Base-by-base conservation (phyloP, 2,113 vertebrate genomes). In the Eonycteris spelaea region DNA sequence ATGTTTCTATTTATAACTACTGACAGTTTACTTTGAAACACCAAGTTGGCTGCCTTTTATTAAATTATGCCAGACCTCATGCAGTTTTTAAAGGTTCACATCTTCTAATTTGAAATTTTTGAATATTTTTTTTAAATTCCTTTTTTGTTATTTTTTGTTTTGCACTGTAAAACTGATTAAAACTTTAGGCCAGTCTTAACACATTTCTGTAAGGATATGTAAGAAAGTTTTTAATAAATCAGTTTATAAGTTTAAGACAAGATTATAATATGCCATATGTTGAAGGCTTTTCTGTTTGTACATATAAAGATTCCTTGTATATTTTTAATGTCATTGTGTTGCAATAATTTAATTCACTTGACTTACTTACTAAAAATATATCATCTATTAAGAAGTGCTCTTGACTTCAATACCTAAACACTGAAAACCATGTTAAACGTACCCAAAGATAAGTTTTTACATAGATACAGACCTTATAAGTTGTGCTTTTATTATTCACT, bases 191-290 rank as follows among this genome's bases (percentile, higher is more conserved):
- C 8, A 3, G 71, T 95, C 80, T 90, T 91, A 92, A 94, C 77
- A 88, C 53, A 82, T 35, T 43, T 55, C 79, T 80, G 38, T 75
- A 75, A 88, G 57, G 55, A 95, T 91, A 55, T 87, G n/a, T 86
- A 45, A 86, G 88, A 45, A 45, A 9, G 92, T 93, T 91, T 86
- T 73, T 94, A 70, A 86, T 95, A 94, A 80, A 77, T 65, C 57
- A 55, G 95, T 97, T 96, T 97, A 96, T 90, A 95, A 67, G 74
- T 95, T 78, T 90, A 95, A 95, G 87, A 88, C 51, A 61, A 88
- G 70, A 67, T 12, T 45, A 45, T 67, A 92, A 79, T 73, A 88
- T 91, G 77, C 40, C 28, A 43, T 61, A 21, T 91, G 14, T 79
- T 53, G 26, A 86, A 96, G 85, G 53, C 24, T 92, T 95, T 92